Conservation (phyloP, 2,797 vertebrate genomes). For the Echeneis naucrates region DNA sequence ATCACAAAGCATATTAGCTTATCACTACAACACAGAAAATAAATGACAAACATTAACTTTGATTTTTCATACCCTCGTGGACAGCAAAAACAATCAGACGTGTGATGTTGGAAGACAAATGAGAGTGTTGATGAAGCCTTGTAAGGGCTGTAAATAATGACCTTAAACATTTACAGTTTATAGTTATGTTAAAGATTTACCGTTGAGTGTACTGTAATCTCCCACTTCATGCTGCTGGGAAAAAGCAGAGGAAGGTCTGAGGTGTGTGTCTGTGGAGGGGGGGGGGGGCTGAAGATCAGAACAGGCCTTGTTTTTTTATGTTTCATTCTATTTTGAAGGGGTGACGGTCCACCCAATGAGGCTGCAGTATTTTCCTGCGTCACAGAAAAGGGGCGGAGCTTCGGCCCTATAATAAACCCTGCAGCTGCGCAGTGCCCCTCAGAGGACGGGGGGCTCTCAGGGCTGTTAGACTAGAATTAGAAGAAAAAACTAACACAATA, state of each 20-base stretch:
- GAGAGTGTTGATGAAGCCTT: slow-evolving; percentile 21
- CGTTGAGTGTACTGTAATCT: no score
- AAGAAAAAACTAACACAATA: background rate
- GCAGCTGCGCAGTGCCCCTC: background rate
- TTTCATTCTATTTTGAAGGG: slow-evolving; percentile 39
- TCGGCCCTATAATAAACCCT: slow-evolving; percentile 47
- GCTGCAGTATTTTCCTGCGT: slow-evolving; percentile 38
- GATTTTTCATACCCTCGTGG: background rate
- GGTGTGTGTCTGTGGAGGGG: background rate
- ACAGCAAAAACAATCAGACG: slow-evolving; percentile 2
- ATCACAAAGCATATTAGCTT: no score
- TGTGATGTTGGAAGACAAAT: slow-evolving; percentile 39
- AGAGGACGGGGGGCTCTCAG: no score
- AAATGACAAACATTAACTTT: background rate
- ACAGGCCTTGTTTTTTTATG: background rate
- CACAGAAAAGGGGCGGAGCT: background rate
- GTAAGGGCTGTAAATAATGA: no score
- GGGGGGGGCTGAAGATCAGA: no score
- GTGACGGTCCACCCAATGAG: slow-evolving; percentile 62
- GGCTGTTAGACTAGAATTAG: background rate
- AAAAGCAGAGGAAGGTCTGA: no score
- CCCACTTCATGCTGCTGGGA: background rate
- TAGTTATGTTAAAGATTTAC: background rate
- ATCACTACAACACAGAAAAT: background rate
- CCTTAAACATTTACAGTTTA: no score